Conservation (phyloP, 2,113 vertebrate genomes). For the Formicarius rufipectus region DNA sequence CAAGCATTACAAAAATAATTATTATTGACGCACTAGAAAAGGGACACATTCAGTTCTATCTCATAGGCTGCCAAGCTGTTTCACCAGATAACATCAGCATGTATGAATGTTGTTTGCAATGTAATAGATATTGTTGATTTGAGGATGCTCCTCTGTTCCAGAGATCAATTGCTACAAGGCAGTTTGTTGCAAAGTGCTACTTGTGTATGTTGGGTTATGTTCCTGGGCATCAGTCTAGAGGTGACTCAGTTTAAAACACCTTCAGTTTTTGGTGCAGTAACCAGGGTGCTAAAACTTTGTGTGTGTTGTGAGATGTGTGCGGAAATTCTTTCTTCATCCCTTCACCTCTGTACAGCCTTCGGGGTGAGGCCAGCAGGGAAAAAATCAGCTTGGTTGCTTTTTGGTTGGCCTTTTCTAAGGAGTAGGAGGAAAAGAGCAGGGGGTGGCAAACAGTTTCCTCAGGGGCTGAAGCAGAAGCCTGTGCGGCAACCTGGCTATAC, state of each 20-base stretch:
- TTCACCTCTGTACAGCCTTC: background rate
- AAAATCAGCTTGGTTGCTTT: background rate
- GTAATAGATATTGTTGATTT: slow-evolving; percentile 34
- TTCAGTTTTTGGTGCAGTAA: background rate
- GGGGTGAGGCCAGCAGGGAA: background rate
- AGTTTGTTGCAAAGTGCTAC: background rate
- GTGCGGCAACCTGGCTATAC: background rate
- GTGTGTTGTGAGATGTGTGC: background rate
- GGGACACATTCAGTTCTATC: background rate
- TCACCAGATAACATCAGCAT: background rate
- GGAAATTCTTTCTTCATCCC: background rate
- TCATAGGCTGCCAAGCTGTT: background rate
- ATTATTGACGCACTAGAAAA: slow-evolving; percentile 7
- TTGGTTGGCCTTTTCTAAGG: background rate
- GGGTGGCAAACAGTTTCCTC: background rate
- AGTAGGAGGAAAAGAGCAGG: background rate
- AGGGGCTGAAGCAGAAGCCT: background rate
- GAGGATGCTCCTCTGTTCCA: slow-evolving; percentile 17
- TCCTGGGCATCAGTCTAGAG: background rate
- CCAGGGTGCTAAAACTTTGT: background rate
- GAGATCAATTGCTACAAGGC: slow-evolving; percentile 7
- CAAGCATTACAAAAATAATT: slow-evolving; percentile 39
- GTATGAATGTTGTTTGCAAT: slow-evolving; percentile 24
- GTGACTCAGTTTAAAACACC: background rate
- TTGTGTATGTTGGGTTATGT: background rate